Base-by-base conservation (phyloP, 2,888 invertebrate species). In the Drosophila neonasuta region DNA sequence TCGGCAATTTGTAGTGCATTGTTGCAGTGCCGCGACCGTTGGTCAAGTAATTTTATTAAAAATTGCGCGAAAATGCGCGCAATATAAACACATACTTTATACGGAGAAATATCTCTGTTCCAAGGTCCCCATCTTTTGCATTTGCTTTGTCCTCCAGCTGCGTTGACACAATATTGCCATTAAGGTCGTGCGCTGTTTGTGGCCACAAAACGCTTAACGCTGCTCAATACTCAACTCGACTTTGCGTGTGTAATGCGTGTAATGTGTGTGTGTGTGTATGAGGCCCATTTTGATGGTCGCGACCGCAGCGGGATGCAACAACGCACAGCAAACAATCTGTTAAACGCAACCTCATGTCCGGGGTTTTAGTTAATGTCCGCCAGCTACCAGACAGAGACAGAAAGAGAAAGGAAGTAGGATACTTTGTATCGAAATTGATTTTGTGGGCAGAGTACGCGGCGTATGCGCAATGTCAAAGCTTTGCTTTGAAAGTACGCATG, bases 1-100 rank as follows among this genome's bases (percentile, higher is more conserved):
- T 66, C 61, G 42, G 59, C 77, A 81, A 81, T 81, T 86, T 81
- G 81, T 70, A 74, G 56, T 70, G 66, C 77, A 86, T 81, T 81
- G 81, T 81, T 79, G 69, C 74, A 71, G 10, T 42, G 42, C 9
- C 39, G 24, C 39, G 24, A 52, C 41, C 51, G 44, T 29, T 42
- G 57, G 41, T 24, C 51, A 50, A 57, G 59, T 55, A 65, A 58
- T 17, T 59, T 68, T 68, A 68, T 68, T 60, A 65, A 59, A 68
- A 68, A 59, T 54, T 54, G 63, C 50, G 67, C 32, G 29, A 52
- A 41, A 41, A 41, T 44, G 20, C 20, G 20, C 20, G 17, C 39
- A 41, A 15, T 8, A 41, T 8, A 55, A 52, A 30, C 41, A 17
- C 5, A 29, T 46, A 39, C 36, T 36, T 36, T n/a, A 4, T 36